Evolutionary conservation across 2,888 invertebrate species (phyloP), one percentile per base, ranked within the genome.

Genomic region (Pandemis corylana): DNA sequence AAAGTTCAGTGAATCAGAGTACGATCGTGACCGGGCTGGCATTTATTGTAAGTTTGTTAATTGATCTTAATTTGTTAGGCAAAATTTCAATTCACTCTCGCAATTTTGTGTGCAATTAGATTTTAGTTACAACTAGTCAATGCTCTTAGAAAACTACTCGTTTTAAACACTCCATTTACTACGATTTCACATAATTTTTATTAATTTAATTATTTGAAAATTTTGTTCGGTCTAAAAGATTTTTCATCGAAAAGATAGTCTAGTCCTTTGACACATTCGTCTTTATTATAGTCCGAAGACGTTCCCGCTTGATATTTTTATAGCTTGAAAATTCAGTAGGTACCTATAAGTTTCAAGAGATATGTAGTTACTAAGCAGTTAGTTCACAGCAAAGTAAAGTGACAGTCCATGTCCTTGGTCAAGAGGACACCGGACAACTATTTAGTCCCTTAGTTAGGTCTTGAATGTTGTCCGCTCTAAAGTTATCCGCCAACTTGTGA

Each of bases 351-450:
- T 36, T 36, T 4, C 1, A 36, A 36, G 28, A 2, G 28, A 4
- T 36, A 36, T 36, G 28, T 36, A 36, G 28, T 36, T 77, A 84
- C 80, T 80, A n/a, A 49, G 77, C 82, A 15, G 6, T 69, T 85
- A 83, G 78, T 15, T n/a, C 9, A 44, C 44, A 44, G 9, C 49
- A 4, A 9, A 6, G n/a, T 49, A 61, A 51, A 80, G 84, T 81
- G 81, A 85, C 82, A 84, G 81, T 79, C 76, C 78, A 56, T 72
- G 79, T 82, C 86, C 83, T 85, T 85, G 80, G 75, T 12, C 75
- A 62, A 81, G 83, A 85, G 78, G 80, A 83, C 81, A 78, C 75
- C 73, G 77, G 75, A 51, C 41, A 66, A 65, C 51, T 59, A 70
- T 69, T 65, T 49, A 42, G 62, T 41, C 44, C 42, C 44, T 56